Base-by-base conservation (phyloP, 2,797 vertebrate species). In the Typhlichthys eigenmanni region DNA sequence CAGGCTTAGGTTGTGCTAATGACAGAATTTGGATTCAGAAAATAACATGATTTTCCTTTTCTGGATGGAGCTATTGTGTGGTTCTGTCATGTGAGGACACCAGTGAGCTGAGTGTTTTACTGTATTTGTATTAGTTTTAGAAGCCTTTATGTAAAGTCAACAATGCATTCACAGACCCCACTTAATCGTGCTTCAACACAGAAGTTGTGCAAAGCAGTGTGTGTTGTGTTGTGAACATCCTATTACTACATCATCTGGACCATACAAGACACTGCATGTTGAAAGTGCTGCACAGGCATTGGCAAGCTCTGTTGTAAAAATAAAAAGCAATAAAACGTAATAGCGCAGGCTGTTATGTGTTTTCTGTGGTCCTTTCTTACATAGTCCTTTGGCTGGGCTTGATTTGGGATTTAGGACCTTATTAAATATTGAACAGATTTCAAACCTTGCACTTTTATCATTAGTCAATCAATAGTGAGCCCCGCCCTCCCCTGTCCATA, bases 81-180 rank as follows among this genome's bases (percentile, higher is more conserved):
- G 17, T 57, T 48, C 60, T 58, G 50, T 7, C 0, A 1, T 84
- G 81, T 85, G 87, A 79, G 55, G 56, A 58, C 66, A 80, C 82
- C 72, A 83, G 52, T 58, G 14, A 46, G 24, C 24, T 49, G 24
- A 60, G 51, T 48, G 32, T 50, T 58, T 4, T 10, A 19, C 16
- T 29, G n/a, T 34, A 19, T 49, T 32, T 34, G 55, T 24, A 19
- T 48, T 59, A 29, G 12, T 32, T 49, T 48, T 34, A 5, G 24
- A 66, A 19, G 32, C 12, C 46, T 13, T 56, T n/a, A 29, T 56
- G 32, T 4, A 38, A 32, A 34, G 57, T 48, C 49, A 5, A 5
- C 48, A 10, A 13, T 62, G 16, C 52, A 16, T 38, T 43, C 9
- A 0, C 55, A 47, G 24, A 34, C 38, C 10, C 17, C 24, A 8